phyloP scores from a whole-genome alignment of 2,888 invertebrate genomes.

The Troilus luridus region DNA sequence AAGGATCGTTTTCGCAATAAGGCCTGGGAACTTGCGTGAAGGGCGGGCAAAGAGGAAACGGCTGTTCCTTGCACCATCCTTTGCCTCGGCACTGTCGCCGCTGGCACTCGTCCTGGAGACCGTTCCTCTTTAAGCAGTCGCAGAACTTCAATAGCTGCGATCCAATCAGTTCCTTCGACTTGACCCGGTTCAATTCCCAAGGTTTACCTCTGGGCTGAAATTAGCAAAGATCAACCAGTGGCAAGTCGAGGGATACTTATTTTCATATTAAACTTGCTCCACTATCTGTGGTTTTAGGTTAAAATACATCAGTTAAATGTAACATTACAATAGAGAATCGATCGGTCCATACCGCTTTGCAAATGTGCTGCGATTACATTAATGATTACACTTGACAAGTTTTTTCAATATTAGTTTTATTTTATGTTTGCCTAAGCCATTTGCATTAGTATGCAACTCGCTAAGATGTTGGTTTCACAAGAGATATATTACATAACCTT shows the following conservation, averaged over 20 bases:
- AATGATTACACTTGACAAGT: too few species aligned
- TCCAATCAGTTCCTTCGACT: constrained; percentile 64
- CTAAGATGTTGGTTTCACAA: too few species aligned
- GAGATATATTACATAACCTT: too few species aligned
- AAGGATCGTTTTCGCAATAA: constrained; percentile 26
- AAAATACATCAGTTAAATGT: too few species aligned
- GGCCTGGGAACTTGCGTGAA: constrained; percentile 60
- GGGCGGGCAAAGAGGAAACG: constrained; percentile 65
- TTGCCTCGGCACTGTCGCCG: constrained; percentile 64
- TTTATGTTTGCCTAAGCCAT: too few species aligned
- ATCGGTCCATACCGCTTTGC: neutral
- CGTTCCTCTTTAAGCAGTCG: constrained; percentile 65
- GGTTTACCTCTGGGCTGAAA: constrained; percentile 62
- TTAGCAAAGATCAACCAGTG: neutral
- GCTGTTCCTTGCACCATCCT: constrained; percentile 63
- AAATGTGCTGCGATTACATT: too few species aligned
- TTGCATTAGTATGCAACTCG: neutral
- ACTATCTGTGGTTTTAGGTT: too few species aligned
- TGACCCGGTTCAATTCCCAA: constrained; percentile 63
- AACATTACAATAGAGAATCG: neutral
- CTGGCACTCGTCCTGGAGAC: constrained; percentile 65
- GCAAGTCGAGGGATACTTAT: neutral
- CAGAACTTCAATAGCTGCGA: constrained; percentile 62
- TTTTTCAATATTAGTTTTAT: too few species aligned
- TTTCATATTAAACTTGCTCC: too few species aligned